phyloP scores from a whole-genome alignment of 2,888 invertebrate species.

The Dioctria rufipes region DNA sequence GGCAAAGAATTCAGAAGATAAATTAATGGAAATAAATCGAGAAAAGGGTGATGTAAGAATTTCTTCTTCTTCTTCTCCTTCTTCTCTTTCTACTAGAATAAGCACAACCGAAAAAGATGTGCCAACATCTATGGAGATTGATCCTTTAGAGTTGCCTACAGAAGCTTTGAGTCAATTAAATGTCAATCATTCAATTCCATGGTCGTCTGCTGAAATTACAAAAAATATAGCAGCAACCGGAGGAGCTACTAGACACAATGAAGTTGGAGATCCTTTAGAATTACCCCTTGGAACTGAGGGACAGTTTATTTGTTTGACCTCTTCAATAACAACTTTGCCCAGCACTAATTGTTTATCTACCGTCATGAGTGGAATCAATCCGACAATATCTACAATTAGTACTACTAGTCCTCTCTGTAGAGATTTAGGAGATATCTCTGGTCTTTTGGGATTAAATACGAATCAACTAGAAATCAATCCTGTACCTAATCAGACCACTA shows the following conservation, averaged over 20 bases:
- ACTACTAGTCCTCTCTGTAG: not conserved
- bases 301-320: not conserved
- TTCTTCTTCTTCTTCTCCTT: not conserved
- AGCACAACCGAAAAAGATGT: not conserved
- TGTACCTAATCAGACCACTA: not conserved
- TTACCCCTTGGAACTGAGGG: not conserved
- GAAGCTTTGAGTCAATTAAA: not conserved
- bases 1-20: not conserved
- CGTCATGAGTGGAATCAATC: not conserved
- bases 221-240: not conserved
- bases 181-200: not conserved
- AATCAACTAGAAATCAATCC: not conserved
- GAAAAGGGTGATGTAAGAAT: not conserved
- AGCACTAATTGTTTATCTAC: not conserved
- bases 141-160: not conserved
- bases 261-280: not conserved
- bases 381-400: not conserved
- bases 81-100: no score
- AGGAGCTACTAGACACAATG: not conserved
- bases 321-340: not conserved
- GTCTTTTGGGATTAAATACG: not conserved
- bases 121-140: not conserved
- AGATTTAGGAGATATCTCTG: not conserved
- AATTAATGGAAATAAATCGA: not conserved
- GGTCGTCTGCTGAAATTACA: not conserved